Conservation (phyloP, 2,888 invertebrate species). For the Parasteatoda lunata region DNA sequence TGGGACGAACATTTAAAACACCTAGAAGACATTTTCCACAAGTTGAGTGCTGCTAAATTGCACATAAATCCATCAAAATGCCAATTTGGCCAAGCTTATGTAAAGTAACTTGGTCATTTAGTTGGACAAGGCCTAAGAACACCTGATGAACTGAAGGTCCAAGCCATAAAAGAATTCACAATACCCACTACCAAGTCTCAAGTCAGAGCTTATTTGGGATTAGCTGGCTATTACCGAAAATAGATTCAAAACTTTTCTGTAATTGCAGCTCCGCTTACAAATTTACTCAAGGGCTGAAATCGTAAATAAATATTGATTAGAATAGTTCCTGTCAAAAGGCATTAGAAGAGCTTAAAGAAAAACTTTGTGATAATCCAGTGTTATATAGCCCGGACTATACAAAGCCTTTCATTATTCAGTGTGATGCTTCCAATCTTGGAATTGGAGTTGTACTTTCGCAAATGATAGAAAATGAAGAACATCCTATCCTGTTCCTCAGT, state of each 20-base stretch:
- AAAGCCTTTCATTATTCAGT: not conserved
- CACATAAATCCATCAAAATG: no score
- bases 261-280: not conserved
- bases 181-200: no score
- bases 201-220: no score
- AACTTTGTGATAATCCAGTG: not conserved
- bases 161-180: no score
- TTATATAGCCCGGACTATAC: not conserved
- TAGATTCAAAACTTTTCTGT: not conserved
- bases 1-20: no score
- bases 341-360: not conserved
- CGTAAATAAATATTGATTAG: not conserved
- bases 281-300: not conserved
- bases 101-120: no score
- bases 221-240: no score
- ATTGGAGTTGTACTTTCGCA: constrained; percentile 6
- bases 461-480: not conserved
- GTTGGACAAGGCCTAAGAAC: no score
- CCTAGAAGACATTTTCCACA: no score
- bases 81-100: no score
- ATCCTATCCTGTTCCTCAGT: not conserved
- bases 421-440: not conserved
- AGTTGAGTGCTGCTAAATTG: no score
- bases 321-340: not conserved
- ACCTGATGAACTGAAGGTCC: no score